phyloP scores from a whole-genome alignment of 2,113 vertebrate genomes.

The Bettongia penicillata region DNA sequence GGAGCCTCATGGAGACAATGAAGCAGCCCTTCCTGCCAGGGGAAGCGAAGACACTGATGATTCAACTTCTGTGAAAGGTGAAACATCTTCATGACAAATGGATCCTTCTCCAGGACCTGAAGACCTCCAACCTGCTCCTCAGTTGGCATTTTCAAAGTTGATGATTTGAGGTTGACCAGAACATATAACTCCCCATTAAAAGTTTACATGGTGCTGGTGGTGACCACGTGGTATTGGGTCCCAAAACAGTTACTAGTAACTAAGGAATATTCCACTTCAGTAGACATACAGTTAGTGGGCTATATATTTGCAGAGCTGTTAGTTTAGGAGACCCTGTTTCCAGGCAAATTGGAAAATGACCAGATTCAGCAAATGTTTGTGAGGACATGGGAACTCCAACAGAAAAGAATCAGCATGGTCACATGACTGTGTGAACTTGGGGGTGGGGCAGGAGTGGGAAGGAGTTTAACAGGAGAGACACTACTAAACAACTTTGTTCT shows the following conservation, averaged over 20 bases:
- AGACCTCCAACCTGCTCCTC: neutral
- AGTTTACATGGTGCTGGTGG: slow-evolving; percentile 96
- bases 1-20: slow-evolving; percentile 99
- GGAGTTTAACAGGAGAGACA: neutral
- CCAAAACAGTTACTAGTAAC: slow-evolving; percentile 95
- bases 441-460: neutral
- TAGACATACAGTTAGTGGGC: slow-evolving; percentile 99
- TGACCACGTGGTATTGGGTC: slow-evolving; percentile 96
- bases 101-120: neutral
- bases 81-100: neutral
- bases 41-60: neutral
- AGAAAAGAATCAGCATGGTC: slow-evolving; percentile 93
- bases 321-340: neutral
- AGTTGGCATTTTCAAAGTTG: neutral
- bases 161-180: slow-evolving; percentile 79
- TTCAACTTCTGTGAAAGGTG: neutral
- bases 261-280: slow-evolving; percentile 80
- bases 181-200: slow-evolving; percentile 97
- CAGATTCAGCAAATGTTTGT: neutral
- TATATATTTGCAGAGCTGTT: slow-evolving; percentile 90
- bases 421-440: slow-evolving; percentile 82
- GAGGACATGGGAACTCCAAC: neutral
- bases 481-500: neutral
- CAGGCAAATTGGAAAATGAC: neutral
- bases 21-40: slow-evolving; percentile 87